These are phyloP conservation scores for Lindbergichthys nudifrons DNA, from an alignment of 2,797 vertebrate genomes.

Conservation along the genomic window DNA sequence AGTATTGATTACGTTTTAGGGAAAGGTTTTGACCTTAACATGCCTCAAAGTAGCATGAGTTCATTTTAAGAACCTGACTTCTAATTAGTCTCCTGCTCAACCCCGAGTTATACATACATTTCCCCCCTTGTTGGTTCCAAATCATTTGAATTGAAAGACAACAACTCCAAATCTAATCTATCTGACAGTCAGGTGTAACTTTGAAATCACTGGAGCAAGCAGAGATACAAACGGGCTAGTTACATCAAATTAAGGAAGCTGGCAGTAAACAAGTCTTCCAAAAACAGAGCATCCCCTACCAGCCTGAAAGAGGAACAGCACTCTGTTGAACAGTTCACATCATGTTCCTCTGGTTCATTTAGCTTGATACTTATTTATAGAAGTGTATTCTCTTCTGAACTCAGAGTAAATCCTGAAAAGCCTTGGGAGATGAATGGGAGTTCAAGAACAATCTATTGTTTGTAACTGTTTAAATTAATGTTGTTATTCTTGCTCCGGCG, in stretches of 20 bases:
- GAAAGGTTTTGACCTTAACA: constrained; percentile 1
- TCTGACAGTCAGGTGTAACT: neutral
- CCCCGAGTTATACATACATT: neutral
- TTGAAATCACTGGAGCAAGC: constrained; percentile 18
- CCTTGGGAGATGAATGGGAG: neutral
- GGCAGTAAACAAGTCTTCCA: constrained; percentile 4
- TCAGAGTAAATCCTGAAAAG: neutral
- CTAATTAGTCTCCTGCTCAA: neutral
- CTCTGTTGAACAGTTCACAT: neutral
- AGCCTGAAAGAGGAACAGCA: constrained; percentile 36
- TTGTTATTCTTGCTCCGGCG: neutral
- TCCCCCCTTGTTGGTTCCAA: neutral
- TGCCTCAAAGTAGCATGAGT: neutral
- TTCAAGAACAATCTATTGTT: neutral
- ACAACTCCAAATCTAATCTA: constrained; percentile 1
- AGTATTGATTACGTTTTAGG: neutral
- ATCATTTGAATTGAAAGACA: neutral
- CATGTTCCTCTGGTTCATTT: neutral
- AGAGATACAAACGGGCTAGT: constrained; percentile 23
- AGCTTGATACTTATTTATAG: neutral
- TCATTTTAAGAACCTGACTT: neutral
- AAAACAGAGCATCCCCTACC: constrained; percentile 5
- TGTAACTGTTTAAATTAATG: neutral
- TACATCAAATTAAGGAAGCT: constrained; percentile 46
- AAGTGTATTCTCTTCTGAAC: neutral